phyloP scores from a whole-genome alignment of 2,113 vertebrate species.

The Neodon shergylaensis region DNA sequence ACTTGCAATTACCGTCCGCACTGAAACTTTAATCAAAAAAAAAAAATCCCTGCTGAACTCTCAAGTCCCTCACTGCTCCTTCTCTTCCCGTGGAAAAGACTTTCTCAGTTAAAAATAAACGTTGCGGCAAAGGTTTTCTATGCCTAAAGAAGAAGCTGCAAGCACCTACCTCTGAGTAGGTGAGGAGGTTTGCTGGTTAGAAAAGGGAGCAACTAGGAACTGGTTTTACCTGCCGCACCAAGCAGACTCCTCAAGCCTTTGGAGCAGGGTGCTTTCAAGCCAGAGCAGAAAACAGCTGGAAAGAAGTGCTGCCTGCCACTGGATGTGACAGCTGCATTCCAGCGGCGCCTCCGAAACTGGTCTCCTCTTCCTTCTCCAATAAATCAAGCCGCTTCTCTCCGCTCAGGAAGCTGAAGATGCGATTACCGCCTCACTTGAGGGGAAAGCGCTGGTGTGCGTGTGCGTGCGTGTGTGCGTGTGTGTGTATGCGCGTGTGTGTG shows the following conservation, averaged over 20 bases:
- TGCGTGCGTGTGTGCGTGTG: slow-evolving; percentile 50
- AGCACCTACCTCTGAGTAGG: slow-evolving; percentile 71
- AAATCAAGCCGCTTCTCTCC: slow-evolving; percentile 71
- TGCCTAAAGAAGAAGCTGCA: slow-evolving; percentile 43
- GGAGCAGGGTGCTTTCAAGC: slow-evolving; percentile 64
- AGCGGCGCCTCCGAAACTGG: slow-evolving; percentile 77
- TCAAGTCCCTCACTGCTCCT: background rate
- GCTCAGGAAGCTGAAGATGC: slow-evolving; percentile 79
- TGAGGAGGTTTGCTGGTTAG: slow-evolving; percentile 59
- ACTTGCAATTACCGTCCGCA: slow-evolving; percentile 64
- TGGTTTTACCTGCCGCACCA: slow-evolving; percentile 80
- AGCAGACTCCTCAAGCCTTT: slow-evolving; percentile 66
- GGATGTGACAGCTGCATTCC: slow-evolving; percentile 78
- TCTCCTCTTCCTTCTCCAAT: slow-evolving; percentile 75
- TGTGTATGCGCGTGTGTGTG: slow-evolving; percentile 51
- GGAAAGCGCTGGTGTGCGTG: slow-evolving; percentile 71
- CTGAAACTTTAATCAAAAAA: slow-evolving; percentile 79
- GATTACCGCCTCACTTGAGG: slow-evolving; percentile 82
- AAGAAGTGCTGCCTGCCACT: slow-evolving; percentile 67
- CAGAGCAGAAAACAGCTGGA: slow-evolving; percentile 71
- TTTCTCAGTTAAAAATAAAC: background rate
- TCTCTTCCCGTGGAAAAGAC: background rate
- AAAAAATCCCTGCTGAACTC: background rate
- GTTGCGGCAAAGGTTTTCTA: background rate
- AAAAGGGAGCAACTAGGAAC: slow-evolving; percentile 62